Evolutionary conservation across 1,140 invertebrate genomes (phyloP).

Genomic region (Drosophila oshimai): DNA sequence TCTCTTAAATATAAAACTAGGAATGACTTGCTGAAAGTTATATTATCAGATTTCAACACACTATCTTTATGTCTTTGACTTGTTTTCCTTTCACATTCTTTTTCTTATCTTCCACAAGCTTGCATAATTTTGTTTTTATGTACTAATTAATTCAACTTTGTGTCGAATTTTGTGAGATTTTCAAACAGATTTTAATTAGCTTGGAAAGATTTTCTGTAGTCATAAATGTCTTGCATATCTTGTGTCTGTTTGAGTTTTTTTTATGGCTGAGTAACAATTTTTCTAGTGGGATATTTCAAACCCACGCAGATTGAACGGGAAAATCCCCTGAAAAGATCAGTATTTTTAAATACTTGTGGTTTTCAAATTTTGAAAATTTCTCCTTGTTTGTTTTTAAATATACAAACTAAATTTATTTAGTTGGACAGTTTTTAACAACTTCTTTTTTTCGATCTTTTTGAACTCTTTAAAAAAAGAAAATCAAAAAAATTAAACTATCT

Average conservation of each 20-base stretch:
- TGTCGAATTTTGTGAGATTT: neutral
- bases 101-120: neutral
- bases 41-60: slow-evolving; percentile 11
- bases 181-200: slow-evolving; percentile 3
- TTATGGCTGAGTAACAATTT: slow-evolving; percentile 11
- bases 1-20: neutral
- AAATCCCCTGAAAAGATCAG: slow-evolving; percentile 14
- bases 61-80: slow-evolving; percentile 1
- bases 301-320: slow-evolving; percentile 14
- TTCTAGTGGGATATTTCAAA: neutral
- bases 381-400: neutral
- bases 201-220: slow-evolving; percentile 8
- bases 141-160: neutral
- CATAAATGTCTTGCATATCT: slow-evolving; percentile 13
- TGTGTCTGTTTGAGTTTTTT: slow-evolving; percentile 7
- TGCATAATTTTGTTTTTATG: slow-evolving; percentile 7
- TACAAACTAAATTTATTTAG: too few relatives aligned
- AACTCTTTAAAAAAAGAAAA: neutral
- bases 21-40: slow-evolving; percentile 8
- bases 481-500: slow-evolving; percentile 4
- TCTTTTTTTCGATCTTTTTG: neutral
- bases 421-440: neutral
- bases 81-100: slow-evolving; percentile 21
- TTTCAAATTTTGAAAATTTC: neutral
- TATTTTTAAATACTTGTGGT: neutral